These are phyloP conservation scores for Cephalopholis sonnerati DNA, from an alignment of 2,113 vertebrate species.

Conservation along the genomic window DNA sequence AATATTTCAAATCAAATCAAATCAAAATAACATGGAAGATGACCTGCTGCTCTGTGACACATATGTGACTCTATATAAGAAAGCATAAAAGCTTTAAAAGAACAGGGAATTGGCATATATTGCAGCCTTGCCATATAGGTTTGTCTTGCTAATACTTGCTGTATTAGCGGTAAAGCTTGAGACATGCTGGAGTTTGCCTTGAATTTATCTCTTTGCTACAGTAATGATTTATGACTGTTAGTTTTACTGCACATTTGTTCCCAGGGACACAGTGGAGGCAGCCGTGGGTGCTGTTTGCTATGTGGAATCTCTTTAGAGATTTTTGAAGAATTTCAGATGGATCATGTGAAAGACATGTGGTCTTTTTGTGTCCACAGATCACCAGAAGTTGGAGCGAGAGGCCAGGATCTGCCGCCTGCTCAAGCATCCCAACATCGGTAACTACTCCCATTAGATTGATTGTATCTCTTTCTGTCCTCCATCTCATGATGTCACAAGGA, in stretches of 20 bases:
- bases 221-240: background rate
- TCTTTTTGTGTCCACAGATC: slow-evolving; percentile 82
- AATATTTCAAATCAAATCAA: too few species aligned
- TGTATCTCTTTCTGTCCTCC: background rate
- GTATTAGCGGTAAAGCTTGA: background rate
- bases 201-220: background rate
- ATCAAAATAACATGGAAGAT: background rate
- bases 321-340: background rate
- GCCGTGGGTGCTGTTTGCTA: background rate
- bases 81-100: background rate
- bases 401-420: slow-evolving; percentile 94
- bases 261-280: background rate
- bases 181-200: background rate
- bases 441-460: background rate
- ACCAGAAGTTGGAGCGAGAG: slow-evolving; percentile 96
- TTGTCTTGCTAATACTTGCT: background rate
- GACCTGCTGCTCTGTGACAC: background rate
- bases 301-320: background rate
- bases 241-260: slow-evolving; percentile 2
- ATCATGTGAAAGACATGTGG: background rate
- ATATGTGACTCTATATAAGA: background rate
- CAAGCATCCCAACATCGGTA: slow-evolving; percentile 95
- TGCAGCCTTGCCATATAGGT: background rate
- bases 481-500: background rate
- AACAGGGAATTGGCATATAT: background rate